Percentiles rank a stretch among this genome's conserved stretches.
These are phyloP conservation scores for Polymixis lichenea DNA, from an alignment of 2,888 invertebrate species.

Conservation along the genomic window DNA sequence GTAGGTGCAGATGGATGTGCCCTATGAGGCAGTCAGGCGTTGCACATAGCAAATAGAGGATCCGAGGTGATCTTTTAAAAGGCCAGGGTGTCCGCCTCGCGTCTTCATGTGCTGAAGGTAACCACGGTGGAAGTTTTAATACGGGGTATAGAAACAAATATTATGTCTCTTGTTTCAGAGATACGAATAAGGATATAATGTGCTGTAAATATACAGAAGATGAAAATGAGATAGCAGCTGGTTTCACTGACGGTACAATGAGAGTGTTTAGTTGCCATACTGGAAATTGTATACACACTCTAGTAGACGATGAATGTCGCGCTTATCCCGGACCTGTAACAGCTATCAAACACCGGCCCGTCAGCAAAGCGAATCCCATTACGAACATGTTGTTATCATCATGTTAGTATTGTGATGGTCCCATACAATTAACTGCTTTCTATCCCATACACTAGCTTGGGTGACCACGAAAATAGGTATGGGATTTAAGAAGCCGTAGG, in stretches of 20 bases:
- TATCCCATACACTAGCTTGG: background rate
- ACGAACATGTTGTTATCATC: slow-evolving; percentile 90
- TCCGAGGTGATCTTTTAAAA: background rate
- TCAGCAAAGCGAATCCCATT: slow-evolving; percentile 91
- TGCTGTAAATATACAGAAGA: slow-evolving; percentile 92
- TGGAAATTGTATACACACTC: slow-evolving; percentile 84
- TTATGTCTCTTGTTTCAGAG: slow-evolving; percentile 76
- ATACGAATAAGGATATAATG: slow-evolving; percentile 88
- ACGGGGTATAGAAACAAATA: background rate
- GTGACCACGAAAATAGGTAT: background rate
- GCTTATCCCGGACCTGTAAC: slow-evolving; percentile 91
- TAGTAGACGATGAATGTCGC: slow-evolving; percentile 90
- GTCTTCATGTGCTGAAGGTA: background rate
- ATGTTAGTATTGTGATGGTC: slow-evolving; percentile 83
- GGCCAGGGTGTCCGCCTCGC: background rate
- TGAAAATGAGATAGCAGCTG: slow-evolving; percentile 90
- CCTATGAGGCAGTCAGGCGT: background rate
- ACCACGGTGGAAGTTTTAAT: background rate
- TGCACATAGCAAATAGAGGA: background rate
- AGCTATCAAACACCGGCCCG: slow-evolving; percentile 91
- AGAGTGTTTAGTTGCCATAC: slow-evolving; percentile 88
- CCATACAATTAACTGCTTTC: background rate
- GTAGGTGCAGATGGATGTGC: background rate
- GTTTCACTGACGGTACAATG: slow-evolving; percentile 91
- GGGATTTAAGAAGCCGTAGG: no score